Conservation (phyloP, 2,113 vertebrate genomes). For the Bambusicola thoracicus region DNA sequence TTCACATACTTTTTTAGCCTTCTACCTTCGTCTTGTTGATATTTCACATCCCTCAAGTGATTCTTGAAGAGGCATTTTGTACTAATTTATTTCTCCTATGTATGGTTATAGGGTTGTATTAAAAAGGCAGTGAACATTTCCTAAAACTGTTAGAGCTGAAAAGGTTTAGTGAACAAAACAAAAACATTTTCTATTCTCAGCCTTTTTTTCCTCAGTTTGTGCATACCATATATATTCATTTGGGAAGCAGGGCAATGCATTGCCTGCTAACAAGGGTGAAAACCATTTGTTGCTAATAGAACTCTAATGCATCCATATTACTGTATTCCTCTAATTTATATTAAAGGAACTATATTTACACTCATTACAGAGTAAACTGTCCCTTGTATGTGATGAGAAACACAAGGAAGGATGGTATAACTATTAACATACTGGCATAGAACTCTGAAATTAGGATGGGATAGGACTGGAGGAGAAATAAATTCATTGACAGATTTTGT, state of each 20-base stretch:
- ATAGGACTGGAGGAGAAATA: neutral
- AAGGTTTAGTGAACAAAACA: neutral
- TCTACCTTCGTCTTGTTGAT: neutral
- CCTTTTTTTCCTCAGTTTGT: neutral
- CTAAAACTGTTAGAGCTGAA: neutral
- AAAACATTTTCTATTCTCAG: neutral
- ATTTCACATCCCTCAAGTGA: neutral
- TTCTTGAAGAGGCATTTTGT: slow-evolving; percentile 9
- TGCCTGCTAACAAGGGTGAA: neutral
- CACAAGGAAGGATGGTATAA: neutral
- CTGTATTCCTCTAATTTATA: neutral
- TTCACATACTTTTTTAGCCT: neutral
- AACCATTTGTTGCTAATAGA: slow-evolving; percentile 14
- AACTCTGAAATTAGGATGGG: neutral
- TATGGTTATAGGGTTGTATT: neutral
- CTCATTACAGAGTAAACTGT: neutral
- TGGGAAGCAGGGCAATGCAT: neutral
- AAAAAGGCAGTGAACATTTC: neutral
- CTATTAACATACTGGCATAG: neutral
- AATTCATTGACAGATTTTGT: neutral
- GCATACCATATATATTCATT: neutral
- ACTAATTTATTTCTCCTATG: slow-evolving; percentile 1
- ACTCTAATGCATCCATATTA: neutral
- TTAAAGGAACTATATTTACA: neutral
- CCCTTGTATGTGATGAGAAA: neutral